Conservation (phyloP, 2,888 invertebrate genomes). For the Sericinus montela region DNA sequence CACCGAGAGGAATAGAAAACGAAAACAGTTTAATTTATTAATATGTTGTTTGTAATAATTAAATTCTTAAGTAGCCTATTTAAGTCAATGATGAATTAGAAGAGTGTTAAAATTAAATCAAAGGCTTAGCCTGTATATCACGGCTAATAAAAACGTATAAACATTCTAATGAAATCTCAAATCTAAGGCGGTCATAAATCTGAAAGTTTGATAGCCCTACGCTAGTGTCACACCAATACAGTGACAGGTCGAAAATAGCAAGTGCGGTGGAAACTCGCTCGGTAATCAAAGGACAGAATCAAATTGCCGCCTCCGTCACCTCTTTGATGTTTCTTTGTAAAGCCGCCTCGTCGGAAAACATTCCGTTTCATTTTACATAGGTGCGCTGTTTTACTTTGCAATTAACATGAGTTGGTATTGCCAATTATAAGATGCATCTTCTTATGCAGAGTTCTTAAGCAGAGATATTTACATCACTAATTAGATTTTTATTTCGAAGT, state of each 20-base stretch:
- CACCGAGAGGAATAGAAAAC: too few species aligned
- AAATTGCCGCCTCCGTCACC: constrained; percentile 48
- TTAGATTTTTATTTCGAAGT: too few species aligned
- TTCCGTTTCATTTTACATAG: constrained; percentile 16
- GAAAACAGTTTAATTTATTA: too few species aligned
- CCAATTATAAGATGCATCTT: background rate
- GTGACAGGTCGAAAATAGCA: constrained; percentile 46
- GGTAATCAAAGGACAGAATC: constrained; percentile 68
- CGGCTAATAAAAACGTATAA: background rate
- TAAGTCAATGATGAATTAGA: too few species aligned
- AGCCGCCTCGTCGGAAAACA: constrained; percentile 46
- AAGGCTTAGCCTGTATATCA: background rate
- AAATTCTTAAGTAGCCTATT: too few species aligned
- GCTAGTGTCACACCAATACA: constrained; percentile 15
- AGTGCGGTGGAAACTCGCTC: constrained; percentile 41
- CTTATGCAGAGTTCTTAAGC: too few species aligned
- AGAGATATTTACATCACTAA: too few species aligned
- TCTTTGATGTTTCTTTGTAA: constrained; percentile 66
- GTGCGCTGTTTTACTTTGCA: constrained; percentile 3
- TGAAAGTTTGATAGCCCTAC: constrained; percentile 17
- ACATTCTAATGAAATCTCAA: background rate
- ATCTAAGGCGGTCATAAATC: constrained; percentile 7
- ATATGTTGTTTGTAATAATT: too few species aligned
- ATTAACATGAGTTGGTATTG: constrained; percentile 12
- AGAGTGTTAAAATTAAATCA: too few species aligned